Base-by-base conservation (phyloP, 1,140 invertebrate species). In the Oncopeltus fasciatus region DNA sequence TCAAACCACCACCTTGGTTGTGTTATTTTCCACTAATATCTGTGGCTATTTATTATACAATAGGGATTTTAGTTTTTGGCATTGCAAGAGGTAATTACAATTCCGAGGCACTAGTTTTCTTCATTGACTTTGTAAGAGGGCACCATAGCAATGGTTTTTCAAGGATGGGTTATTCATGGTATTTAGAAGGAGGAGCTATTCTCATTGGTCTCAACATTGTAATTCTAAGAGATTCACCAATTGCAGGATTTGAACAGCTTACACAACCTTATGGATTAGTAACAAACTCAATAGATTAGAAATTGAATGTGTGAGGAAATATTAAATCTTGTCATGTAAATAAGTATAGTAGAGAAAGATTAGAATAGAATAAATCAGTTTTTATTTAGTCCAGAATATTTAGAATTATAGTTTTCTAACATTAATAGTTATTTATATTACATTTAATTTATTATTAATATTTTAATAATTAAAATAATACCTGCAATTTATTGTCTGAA, bases 41-140 rank as follows among this genome's bases (percentile, higher is more conserved):
- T 3, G 16, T 16, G 5, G 2, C 26, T 24, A 2, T 53, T 26
- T 53, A 53, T 53, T 53, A 53, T 26, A 3, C 26, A 26, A 53
- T 26, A 4, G 49, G 49, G 2, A 24, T 53, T 26, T 18, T 53
- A 26, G 21, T 53, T 26, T 53, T 53, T 27, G 49, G 49, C 14
- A 18, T 53, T 2, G 49, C 49, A 24, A 21, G 49, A 26, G 9
- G 14, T 24, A 14, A 24, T 4, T 12, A 18, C 2, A 26, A 3
- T 1, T 26, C 24, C 16, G 21, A 74, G 67, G 77, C 64, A 12
- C 67, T 82, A 8, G 73, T 85, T 67, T 85, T 85, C 69, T 83
- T 83, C 1, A 67, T 85, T 62, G 82, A 85, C 68, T 86, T 86
- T 64, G 84, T 83, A 43, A 82, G 82, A 29, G 77, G 84, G 8